Conservation (phyloP, 2,797 vertebrate species). For the Anolis apletophallus region DNA sequence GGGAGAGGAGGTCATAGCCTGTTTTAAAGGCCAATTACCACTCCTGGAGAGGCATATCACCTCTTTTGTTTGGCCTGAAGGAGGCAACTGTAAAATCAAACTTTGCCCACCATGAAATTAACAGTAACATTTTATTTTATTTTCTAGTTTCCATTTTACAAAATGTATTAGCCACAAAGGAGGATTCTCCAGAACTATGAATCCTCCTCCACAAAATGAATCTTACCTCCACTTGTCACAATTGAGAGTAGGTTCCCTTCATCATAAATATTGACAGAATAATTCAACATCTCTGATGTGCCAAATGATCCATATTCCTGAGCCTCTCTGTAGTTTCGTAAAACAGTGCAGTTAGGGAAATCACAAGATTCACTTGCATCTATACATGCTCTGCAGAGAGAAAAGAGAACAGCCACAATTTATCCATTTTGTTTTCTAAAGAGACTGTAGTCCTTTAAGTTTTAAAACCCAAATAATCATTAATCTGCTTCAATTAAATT, state of each 20-base stretch:
- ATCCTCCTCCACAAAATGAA: not conserved
- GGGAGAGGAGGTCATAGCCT: no score
- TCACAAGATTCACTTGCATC: slow-evolving; percentile 94
- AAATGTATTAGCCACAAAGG: not conserved
- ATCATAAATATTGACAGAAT: slow-evolving; percentile 96
- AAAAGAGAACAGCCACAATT: not conserved
- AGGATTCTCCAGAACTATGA: not conserved
- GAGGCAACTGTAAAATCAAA: no score
- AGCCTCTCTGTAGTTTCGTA: slow-evolving; percentile 90
- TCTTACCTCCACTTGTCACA: slow-evolving; percentile 95
- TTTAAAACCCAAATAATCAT: not conserved
- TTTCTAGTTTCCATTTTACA: not conserved
- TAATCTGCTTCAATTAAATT: not conserved
- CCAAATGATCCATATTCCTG: slow-evolving; percentile 95
- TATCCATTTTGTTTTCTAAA: not conserved
- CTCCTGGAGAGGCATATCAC: no score
- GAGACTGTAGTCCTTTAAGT: not conserved
- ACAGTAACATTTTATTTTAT: not conserved
- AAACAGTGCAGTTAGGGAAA: slow-evolving; percentile 84
- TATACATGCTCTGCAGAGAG: slow-evolving; percentile 88
- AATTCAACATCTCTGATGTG: slow-evolving; percentile 96
- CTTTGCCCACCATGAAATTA: no score
- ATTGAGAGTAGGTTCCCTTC: slow-evolving; percentile 96
- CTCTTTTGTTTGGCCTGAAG: no score
- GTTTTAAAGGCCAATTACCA: no score